A percentile compares a stretch with the other conserved stretches of the same genome.
These are phyloP conservation scores for Notarius lentiginosus DNA, from an alignment of 2,113 vertebrate genomes.

Conservation along the genomic window DNA sequence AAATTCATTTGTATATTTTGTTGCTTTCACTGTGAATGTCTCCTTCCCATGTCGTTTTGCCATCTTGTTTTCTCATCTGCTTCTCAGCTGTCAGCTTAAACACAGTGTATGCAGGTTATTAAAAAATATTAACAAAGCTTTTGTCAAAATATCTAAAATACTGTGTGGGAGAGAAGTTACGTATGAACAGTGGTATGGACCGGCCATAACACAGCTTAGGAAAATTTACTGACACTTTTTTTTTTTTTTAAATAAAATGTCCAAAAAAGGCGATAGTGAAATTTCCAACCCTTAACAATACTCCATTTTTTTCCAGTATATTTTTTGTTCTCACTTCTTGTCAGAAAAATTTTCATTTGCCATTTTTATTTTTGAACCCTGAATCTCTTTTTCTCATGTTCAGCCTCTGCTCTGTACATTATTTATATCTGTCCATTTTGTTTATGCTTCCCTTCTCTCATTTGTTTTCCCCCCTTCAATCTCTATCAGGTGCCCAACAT, in stretches of 20 bases:
- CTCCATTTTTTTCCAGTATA: not conserved
- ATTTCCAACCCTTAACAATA: not conserved
- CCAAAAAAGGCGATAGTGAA: not conserved
- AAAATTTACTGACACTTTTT: not conserved
- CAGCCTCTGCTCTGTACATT: not conserved
- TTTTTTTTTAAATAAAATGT: not conserved
- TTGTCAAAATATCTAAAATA: not conserved
- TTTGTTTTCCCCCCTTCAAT: conserved; percentile 51
- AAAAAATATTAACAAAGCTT: not conserved
- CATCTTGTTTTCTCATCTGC: not conserved
- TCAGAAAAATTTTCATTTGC: not conserved
- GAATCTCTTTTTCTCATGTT: conserved; percentile 63
- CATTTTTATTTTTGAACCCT: conserved; percentile 48
- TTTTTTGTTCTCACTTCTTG: not conserved
- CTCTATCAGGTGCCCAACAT: conserved; percentile 95
- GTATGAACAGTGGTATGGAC: not conserved
- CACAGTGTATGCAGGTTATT: not conserved
- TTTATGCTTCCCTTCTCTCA: conserved; percentile 33
- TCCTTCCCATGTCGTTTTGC: not conserved
- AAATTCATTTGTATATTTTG: not conserved
- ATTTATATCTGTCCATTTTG: conserved; percentile 1
- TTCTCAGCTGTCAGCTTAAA: not conserved
- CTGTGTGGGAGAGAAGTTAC: not conserved
- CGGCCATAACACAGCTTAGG: not conserved
- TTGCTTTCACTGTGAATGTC: not conserved